Conservation (phyloP, 2,797 vertebrate species). For the Gallinago nigripennis region DNA sequence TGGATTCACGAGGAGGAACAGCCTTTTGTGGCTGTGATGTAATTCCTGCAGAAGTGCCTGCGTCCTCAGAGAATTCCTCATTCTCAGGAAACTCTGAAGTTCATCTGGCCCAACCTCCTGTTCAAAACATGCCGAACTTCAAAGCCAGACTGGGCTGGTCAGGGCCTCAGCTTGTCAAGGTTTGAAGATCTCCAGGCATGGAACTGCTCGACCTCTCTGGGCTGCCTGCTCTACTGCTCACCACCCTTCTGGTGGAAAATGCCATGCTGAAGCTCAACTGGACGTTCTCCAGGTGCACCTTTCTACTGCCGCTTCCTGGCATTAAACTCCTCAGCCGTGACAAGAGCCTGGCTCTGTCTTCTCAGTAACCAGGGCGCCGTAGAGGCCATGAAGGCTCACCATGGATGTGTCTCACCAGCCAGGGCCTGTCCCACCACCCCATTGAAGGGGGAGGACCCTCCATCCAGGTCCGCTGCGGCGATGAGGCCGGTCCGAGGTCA, state of each 20-base stretch:
- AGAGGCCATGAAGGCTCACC: fast-evolving
- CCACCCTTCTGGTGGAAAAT: neutral
- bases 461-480: fast-evolving
- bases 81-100: neutral
- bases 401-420: neutral
- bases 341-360: neutral
- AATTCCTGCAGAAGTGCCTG: neutral
- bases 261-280: fast-evolving
- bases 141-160: neutral
- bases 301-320: neutral
- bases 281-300: neutral
- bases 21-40: neutral
- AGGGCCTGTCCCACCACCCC: fast-evolving
- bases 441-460: neutral
- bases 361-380: fast-evolving
- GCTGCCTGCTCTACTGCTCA: neutral
- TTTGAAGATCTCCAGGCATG: neutral
- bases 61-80: neutral
- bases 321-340: neutral
- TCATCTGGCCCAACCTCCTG: neutral
- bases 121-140: neutral
- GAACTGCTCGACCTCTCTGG: neutral
- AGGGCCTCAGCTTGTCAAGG: neutral
- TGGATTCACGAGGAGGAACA: neutral
- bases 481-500: neutral